Evolutionary conservation across 2,888 invertebrate species (phyloP).

Genomic region (Drosophila algonquin): DNA sequence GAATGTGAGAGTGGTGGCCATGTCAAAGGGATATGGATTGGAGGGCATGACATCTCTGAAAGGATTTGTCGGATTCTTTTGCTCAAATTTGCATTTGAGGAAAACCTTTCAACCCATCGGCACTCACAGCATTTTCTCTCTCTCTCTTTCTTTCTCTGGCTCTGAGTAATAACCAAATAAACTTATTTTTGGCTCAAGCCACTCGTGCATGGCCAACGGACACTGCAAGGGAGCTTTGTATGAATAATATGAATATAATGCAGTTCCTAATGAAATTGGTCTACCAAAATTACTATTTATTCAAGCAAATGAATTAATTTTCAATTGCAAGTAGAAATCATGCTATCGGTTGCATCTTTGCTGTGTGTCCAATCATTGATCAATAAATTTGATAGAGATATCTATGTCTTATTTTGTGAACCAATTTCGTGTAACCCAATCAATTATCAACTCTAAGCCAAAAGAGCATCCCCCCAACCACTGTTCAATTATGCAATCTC

Average conservation of each 20-base stretch:
- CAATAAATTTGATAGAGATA: no score
- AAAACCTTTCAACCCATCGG: constrained; percentile 13
- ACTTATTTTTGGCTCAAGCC: constrained; percentile 14
- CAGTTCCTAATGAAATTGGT: constrained; percentile 33
- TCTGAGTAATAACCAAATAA: constrained; percentile 34
- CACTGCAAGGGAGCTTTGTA: constrained; percentile 20
- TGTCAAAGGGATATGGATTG: constrained; percentile 1
- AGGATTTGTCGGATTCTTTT: constrained; percentile 22
- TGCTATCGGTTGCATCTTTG: neutral
- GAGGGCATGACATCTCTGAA: constrained; percentile 15
- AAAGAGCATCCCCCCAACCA: neutral
- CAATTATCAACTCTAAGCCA: neutral
- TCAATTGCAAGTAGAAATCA: constrained; percentile 8
- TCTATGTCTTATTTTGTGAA: no score
- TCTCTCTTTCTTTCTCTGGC: neutral
- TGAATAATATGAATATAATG: constrained; percentile 29
- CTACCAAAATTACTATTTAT: constrained; percentile 27
- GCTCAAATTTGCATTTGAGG: constrained; percentile 19
- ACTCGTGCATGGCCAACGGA: constrained; percentile 30
- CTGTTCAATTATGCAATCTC: neutral
- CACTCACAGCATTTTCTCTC: no score
- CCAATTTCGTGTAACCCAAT: neutral
- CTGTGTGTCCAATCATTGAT: no score
- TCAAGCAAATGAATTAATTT: constrained; percentile 17
- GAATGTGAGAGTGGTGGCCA: neutral